Conservation (phyloP, 2,113 vertebrate genomes). For the Suricata suricatta region DNA sequence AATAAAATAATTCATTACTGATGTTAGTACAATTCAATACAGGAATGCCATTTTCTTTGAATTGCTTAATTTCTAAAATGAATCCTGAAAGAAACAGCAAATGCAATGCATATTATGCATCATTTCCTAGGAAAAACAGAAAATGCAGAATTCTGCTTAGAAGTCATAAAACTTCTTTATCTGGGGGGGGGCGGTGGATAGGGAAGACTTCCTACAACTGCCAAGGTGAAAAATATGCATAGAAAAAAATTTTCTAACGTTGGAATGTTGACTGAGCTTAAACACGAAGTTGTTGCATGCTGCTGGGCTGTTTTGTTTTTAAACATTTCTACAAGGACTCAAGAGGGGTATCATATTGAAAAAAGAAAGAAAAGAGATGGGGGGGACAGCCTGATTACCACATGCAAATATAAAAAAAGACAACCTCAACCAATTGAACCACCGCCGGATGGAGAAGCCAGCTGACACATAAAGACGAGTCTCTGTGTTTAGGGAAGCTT, state of each 20-base stretch:
- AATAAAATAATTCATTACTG: constrained; percentile 20
- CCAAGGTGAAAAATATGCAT: constrained; percentile 29
- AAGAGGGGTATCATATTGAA: constrained; percentile 13
- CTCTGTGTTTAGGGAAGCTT: constrained; percentile 59
- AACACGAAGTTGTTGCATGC: neutral
- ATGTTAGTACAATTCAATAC: constrained; percentile 1
- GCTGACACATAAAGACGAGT: constrained; percentile 53
- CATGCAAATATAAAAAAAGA: constrained; percentile 62
- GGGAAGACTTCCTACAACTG: neutral
- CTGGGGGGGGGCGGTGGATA: neutral
- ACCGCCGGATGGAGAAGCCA: constrained; percentile 67
- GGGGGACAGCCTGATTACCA: neutral
- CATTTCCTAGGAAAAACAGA: constrained; percentile 35
- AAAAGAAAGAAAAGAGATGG: constrained; percentile 48
- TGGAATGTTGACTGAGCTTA: neutral
- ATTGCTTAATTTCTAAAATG: constrained; percentile 49
- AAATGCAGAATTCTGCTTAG: constrained; percentile 31
- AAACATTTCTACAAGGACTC: constrained; percentile 39
- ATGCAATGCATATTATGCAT: neutral
- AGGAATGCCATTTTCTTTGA: constrained; percentile 10
- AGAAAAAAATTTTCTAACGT: constrained; percentile 36
- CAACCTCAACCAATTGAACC: constrained; percentile 58
- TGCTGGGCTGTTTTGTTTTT: neutral
- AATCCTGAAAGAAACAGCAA: constrained; percentile 50
- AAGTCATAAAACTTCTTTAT: constrained; percentile 16